Conservation (phyloP, 2,797 vertebrate genomes). For the Onychomys arenicola region DNA sequence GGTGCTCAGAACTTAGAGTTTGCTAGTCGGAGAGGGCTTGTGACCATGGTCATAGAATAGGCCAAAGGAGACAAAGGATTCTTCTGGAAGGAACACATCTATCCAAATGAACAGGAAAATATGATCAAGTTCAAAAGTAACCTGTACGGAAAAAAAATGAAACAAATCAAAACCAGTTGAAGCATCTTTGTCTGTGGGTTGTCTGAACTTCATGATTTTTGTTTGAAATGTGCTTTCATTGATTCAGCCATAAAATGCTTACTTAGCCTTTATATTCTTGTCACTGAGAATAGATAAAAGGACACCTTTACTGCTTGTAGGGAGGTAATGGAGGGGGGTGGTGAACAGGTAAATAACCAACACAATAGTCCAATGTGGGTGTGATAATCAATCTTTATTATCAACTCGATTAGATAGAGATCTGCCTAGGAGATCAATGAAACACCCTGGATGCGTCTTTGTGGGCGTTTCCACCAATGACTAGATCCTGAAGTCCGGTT, state of each 20-base stretch:
- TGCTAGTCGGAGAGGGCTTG: not conserved
- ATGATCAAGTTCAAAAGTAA: constrained; percentile 28
- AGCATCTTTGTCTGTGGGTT: not conserved
- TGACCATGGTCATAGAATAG: not conserved
- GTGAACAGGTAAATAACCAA: not conserved
- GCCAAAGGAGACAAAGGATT: not conserved
- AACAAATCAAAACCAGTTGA: constrained; percentile 49
- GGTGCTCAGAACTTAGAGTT: not conserved
- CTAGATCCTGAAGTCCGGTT: accelerated
- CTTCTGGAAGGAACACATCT: not conserved
- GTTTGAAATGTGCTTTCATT: constrained; percentile 26
- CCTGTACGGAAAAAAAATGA: constrained; percentile 5
- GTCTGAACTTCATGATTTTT: not conserved
- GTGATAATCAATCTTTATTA: not conserved
- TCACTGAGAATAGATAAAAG: not conserved
- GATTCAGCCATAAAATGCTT: constrained; percentile 3
- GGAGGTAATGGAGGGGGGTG: not conserved
- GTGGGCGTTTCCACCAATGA: not conserved
- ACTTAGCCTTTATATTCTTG: not conserved
- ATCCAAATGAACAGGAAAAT: constrained; percentile 11
- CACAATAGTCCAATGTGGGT: not conserved
- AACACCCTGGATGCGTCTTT: not conserved
- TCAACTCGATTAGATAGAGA: not conserved
- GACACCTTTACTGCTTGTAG: not conserved
- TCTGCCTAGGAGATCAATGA: not conserved